phyloP scores from a whole-genome alignment of 2,888 invertebrate species.

The Eupithecia inturbata region DNA sequence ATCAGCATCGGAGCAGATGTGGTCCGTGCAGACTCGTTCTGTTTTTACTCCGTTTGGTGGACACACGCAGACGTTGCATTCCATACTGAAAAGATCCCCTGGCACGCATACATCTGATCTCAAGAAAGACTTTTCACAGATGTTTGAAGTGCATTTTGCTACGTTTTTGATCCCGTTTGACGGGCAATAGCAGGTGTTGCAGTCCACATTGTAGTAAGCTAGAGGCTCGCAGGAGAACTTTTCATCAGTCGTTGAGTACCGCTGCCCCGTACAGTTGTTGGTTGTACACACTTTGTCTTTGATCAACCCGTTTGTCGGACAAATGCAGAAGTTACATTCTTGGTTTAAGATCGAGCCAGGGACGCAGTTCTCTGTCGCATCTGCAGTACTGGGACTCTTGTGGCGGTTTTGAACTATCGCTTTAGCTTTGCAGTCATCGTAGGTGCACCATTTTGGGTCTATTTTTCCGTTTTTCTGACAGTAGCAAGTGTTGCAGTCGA shows the following conservation, averaged over 20 bases:
- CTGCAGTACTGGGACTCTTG: constrained; percentile 35
- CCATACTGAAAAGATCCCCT: constrained; percentile 69
- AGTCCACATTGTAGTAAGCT: constrained; percentile 72
- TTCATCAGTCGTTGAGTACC: constrained; percentile 36
- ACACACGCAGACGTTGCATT: constrained; percentile 77
- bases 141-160: constrained; percentile 73
- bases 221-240: constrained; percentile 69
- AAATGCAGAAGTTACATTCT: constrained; percentile 78
- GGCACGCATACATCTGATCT: constrained; percentile 65
- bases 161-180: constrained; percentile 71
- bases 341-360: constrained; percentile 67
- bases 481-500: constrained; percentile 76
- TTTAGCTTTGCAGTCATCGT: constrained; percentile 71
- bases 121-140: constrained; percentile 68
- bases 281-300: constrained; percentile 68
- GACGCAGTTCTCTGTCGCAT: constrained; percentile 49
- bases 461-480: constrained; percentile 70
- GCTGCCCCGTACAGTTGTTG: constrained; percentile 56
- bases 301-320: constrained; percentile 62
- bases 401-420: constrained; percentile 55
- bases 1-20: constrained; percentile 58
- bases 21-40: constrained; percentile 67
- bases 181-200: constrained; percentile 74
- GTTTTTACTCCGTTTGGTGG: constrained; percentile 68
- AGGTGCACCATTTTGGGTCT: constrained; percentile 76